These are phyloP conservation scores for Buphagus erythrorhynchus DNA, from an alignment of 2,797 vertebrate species.

Conservation along the genomic window DNA sequence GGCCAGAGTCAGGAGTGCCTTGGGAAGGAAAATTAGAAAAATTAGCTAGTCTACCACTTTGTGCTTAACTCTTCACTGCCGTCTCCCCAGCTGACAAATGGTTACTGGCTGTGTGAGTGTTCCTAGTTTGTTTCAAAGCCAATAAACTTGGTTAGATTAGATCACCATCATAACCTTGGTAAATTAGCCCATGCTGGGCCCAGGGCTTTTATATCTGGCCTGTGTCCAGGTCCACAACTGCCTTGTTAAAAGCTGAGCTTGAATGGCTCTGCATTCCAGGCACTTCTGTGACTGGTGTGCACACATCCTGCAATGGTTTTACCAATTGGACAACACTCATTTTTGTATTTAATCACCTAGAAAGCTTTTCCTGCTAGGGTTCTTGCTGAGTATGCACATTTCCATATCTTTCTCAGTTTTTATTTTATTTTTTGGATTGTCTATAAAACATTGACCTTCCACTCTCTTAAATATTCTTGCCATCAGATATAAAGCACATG, in stretches of 20 bases:
- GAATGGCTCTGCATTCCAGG: slow-evolving; percentile 18
- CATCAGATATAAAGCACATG: slow-evolving; percentile 38
- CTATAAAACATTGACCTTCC: slow-evolving; percentile 38
- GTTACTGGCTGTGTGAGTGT: background rate
- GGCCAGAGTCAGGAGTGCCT: background rate
- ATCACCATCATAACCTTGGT: background rate
- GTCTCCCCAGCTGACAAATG: background rate
- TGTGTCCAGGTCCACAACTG: slow-evolving; percentile 18
- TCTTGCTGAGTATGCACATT: background rate
- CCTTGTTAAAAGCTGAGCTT: slow-evolving; percentile 36
- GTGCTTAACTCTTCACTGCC: background rate
- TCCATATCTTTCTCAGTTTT: background rate
- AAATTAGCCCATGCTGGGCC: slow-evolving; percentile 22
- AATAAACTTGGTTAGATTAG: slow-evolving; percentile 8
- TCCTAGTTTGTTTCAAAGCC: background rate
- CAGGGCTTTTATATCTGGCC: background rate
- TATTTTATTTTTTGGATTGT: slow-evolving; percentile 14
- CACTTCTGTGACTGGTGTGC: background rate
- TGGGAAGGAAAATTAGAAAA: background rate
- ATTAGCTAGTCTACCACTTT: background rate
- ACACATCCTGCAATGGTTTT: background rate
- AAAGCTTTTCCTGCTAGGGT: background rate
- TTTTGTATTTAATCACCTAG: slow-evolving; percentile 31
- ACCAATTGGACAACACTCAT: background rate
- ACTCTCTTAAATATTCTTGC: background rate